Base-by-base conservation (phyloP, 2,888 invertebrate species). In the Slavum lentiscoides region DNA sequence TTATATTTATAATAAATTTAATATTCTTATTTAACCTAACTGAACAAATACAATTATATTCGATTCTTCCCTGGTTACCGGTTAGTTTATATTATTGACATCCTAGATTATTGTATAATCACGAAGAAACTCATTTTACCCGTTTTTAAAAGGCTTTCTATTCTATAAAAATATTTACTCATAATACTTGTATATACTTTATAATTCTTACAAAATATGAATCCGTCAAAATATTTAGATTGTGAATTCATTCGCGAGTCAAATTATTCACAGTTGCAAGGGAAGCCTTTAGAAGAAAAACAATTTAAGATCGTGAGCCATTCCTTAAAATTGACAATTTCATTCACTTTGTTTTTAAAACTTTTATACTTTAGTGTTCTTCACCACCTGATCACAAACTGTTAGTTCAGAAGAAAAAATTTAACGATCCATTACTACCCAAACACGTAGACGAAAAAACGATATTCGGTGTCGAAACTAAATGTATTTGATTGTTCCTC, bases 391-490 rank as follows among this genome's bases (percentile, higher is more conserved):
- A 39, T 7, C 39, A 61, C 23, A 21, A 59, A 21, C 1, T 11
- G 17, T 37, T 39, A 43, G 21, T 73, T 23, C 30, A n/a, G 6
- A 68, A 58, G 19, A 76, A 68, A 30, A 68, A 49, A 49, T 74
- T 62, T 2, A 72, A 70, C 23, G 70, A 58, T 5, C 58, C 70
- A 15, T 23, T 2, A n/a, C 19, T 80, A 21, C 80, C 80, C 1
- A 15, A 58, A 5, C 23, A 80, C 23, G 15, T 80, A 23, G 15
- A 80, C 39, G 19, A 64, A 19, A 70, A 55, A 37, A 80, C 80
- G 3, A 23, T n/a, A 19, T 72, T 55, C 64, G 80, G 80, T 2
- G n/a, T 58, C 3, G 37, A 64, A 70, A 70, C 55, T 6, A 80
- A 64, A 43, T 21, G 80, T 80, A 74, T n/a, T 15, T n/a, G 30